Percentiles rank a stretch among this genome's conserved stretches.
Evolutionary conservation across 2,797 vertebrate genomes (phyloP).

Genomic region (Falco novaeseelandiae): DNA sequence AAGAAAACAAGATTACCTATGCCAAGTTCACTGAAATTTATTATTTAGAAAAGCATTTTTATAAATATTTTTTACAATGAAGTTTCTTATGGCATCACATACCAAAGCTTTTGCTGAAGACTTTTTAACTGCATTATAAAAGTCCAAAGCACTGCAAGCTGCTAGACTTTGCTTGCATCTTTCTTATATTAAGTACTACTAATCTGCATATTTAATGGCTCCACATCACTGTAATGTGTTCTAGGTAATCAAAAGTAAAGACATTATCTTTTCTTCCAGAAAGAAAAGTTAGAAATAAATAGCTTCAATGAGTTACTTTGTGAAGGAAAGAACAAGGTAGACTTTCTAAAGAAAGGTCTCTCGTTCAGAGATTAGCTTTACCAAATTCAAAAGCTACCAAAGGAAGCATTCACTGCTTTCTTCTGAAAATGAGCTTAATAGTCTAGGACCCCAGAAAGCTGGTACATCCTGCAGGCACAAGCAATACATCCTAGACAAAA

Average conservation of each 20-base stretch:
- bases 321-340: slow-evolving; percentile 11
- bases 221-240: neutral
- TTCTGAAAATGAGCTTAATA: slow-evolving; percentile 10
- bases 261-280: neutral
- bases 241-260: neutral
- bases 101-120: neutral
- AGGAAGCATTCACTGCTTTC: neutral
- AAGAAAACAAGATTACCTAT: neutral
- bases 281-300: slow-evolving; percentile 33
- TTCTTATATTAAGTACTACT: neutral
- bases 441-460: neutral
- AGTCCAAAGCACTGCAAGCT: neutral
- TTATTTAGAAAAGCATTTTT: neutral
- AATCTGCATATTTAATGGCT: neutral
- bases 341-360: slow-evolving; percentile 22
- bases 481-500: slow-evolving; percentile 13
- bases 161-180: neutral
- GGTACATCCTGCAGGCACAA: neutral
- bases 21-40: neutral
- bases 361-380: slow-evolving; percentile 1
- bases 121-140: neutral
- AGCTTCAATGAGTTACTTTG: neutral
- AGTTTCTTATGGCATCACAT: neutral
- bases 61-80: neutral
- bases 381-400: neutral